phyloP scores from a whole-genome alignment of 2,113 vertebrate species.

The Beaufortia kweichowensis region DNA sequence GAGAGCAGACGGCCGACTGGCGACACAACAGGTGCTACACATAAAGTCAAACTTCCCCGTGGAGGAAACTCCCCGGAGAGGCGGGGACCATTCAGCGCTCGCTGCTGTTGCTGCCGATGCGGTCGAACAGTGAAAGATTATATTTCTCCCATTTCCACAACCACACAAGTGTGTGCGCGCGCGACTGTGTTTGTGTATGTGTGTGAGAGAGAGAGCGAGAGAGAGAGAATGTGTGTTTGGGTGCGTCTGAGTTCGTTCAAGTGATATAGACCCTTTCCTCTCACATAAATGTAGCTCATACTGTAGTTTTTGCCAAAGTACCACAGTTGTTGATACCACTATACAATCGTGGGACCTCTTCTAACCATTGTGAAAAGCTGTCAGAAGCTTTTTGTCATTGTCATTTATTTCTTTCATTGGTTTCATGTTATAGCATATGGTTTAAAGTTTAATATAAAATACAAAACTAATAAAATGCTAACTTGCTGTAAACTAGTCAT shows the following conservation, averaged over 20 bases:
- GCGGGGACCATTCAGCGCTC: conserved; percentile 68
- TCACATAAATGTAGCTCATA: not conserved
- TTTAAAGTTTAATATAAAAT: no score
- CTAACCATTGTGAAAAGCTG: not conserved
- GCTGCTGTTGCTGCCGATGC: conserved; percentile 38
- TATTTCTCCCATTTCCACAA: conserved; percentile 17
- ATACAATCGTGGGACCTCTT: not conserved
- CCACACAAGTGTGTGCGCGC: not conserved
- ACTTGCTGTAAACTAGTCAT: not conserved
- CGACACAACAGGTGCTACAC: conserved; percentile 83
- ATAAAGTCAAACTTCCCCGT: conserved; percentile 67
- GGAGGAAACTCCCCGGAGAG: conserved; percentile 71
- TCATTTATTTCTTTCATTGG: no score
- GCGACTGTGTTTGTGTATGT: not conserved
- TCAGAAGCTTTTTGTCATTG: no score
- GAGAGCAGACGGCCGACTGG: conserved; percentile 68
- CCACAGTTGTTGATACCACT: not conserved
- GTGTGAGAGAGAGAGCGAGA: not conserved
- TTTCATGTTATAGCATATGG: no score
- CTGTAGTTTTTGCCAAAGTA: not conserved
- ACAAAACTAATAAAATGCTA: no score
- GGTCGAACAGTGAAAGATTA: not conserved
- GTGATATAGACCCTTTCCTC: not conserved
- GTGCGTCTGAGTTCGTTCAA: not conserved
- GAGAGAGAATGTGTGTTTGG: not conserved